A percentile compares a stretch with the other conserved stretches of the same genome.
Evolutionary conservation across 1,140 invertebrate species (phyloP).

Genomic region (Littorina saxatilis): DNA sequence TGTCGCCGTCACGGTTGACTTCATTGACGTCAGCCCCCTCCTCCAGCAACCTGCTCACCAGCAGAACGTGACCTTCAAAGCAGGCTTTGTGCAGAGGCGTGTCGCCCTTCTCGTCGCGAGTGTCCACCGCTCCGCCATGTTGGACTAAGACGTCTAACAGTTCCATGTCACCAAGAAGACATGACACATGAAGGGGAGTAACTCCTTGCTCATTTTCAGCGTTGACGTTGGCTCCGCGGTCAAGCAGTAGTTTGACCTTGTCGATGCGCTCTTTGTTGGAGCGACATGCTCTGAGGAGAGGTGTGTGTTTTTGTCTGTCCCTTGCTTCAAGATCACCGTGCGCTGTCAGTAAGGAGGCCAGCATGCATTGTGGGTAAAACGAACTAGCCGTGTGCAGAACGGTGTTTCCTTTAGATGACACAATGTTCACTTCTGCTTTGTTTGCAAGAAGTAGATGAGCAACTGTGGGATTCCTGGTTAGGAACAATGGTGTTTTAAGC

Average conservation of each 20-base stretch:
- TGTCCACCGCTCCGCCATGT: constrained; percentile 14
- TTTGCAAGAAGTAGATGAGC: neutral
- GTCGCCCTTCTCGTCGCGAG: neutral
- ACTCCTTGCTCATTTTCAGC: constrained; percentile 83
- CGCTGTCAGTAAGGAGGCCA: neutral
- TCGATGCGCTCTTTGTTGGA: neutral
- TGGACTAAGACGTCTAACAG: neutral
- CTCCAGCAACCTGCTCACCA: neutral
- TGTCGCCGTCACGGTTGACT: neutral
- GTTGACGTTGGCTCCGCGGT: constrained; percentile 88
- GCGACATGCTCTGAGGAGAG: neutral
- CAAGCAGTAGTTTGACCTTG: constrained; percentile 51
- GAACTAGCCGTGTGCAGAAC: neutral
- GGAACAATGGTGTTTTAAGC: neutral
- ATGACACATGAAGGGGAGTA: constrained; percentile 52
- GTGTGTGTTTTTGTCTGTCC: neutral
- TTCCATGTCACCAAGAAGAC: neutral
- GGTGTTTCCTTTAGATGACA: neutral
- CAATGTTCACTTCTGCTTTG: neutral
- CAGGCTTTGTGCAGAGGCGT: constrained; percentile 25
- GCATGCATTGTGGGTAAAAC: neutral
- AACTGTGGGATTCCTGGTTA: too few species aligned
- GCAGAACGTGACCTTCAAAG: neutral
- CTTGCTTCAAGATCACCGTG: neutral
- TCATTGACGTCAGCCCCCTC: neutral